Evolutionary conservation across 2,888 invertebrate genomes (phyloP).

Genomic region (Aphidoletes aphidimyza): DNA sequence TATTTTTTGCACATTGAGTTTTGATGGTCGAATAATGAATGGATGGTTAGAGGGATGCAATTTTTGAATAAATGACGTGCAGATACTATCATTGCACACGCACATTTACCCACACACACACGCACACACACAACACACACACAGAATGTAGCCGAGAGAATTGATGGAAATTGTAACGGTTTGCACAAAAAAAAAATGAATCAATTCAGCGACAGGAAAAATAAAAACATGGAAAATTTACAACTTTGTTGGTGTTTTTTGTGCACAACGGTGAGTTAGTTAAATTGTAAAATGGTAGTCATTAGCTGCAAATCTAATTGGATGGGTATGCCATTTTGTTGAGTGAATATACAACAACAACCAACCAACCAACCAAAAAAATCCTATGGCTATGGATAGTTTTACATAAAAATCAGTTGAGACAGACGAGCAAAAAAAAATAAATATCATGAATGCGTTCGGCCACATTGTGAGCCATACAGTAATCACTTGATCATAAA

Average conservation of each 20-base stretch:
- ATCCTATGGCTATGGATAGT: neutral
- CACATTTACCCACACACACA: no score
- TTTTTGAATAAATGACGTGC: neutral
- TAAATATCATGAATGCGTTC: no score
- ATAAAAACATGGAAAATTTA: no score
- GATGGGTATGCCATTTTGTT: no score
- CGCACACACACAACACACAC: no score
- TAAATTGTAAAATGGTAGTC: slow-evolving; percentile 43
- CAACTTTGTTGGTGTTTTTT: neutral
- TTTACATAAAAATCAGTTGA: slow-evolving; percentile 9
- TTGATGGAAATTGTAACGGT: neutral
- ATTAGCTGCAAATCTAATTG: slow-evolving; percentile 28
- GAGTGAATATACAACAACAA: neutral
- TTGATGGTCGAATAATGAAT: slow-evolving; percentile 28
- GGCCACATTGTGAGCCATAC: no score
- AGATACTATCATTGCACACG: neutral
- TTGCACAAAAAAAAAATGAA: neutral
- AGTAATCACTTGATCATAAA: neutral
- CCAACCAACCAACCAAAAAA: neutral
- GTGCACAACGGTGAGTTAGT: neutral
- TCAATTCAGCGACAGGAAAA: slow-evolving; percentile 11
- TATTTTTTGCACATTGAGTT: slow-evolving; percentile 49
- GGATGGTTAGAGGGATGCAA: neutral
- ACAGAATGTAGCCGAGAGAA: no score
- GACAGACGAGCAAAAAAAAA: neutral